Conservation (phyloP, 2,888 invertebrate species). For the Watsonalla cultraria region DNA sequence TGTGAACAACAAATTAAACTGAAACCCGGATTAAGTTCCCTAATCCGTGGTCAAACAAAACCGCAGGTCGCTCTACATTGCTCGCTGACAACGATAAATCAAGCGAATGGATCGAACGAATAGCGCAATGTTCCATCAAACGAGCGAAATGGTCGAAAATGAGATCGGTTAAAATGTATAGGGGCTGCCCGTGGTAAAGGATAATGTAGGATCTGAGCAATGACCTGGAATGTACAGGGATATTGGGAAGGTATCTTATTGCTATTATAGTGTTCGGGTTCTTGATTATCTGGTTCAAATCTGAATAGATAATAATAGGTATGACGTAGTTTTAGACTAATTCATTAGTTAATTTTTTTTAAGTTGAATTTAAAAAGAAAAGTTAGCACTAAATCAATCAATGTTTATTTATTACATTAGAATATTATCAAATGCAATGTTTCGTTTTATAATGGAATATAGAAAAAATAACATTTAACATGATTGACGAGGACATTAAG, state of each 20-base stretch:
- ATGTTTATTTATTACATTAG: background rate
- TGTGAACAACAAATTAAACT: background rate
- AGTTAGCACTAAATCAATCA: too few species aligned
- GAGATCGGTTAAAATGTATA: slow-evolving; percentile 25
- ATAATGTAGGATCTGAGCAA: background rate
- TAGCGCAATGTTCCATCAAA: slow-evolving; percentile 18
- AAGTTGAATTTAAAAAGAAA: too few species aligned
- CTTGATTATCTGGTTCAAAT: background rate
- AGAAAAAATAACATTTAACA: background rate
- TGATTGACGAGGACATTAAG: background rate
- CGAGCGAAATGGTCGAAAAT: slow-evolving; percentile 18
- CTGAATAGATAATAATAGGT: background rate
- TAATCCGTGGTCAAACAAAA: background rate
- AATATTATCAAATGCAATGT: background rate
- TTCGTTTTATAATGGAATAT: too few species aligned
- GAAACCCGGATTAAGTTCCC: background rate
- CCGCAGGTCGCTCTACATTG: background rate
- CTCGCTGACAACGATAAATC: slow-evolving; percentile 7
- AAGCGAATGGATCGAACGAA: slow-evolving; percentile 10
- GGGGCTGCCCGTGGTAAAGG: slow-evolving; percentile 12
- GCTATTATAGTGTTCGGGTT: background rate
- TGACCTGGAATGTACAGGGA: background rate
- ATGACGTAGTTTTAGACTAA: background rate
- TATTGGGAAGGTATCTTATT: background rate
- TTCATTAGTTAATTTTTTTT: too few species aligned